A percentile compares a stretch with the other conserved stretches of the same genome.
Conservation (phyloP, 2,888 invertebrate genomes). For the Brachypterus glaber region DNA sequence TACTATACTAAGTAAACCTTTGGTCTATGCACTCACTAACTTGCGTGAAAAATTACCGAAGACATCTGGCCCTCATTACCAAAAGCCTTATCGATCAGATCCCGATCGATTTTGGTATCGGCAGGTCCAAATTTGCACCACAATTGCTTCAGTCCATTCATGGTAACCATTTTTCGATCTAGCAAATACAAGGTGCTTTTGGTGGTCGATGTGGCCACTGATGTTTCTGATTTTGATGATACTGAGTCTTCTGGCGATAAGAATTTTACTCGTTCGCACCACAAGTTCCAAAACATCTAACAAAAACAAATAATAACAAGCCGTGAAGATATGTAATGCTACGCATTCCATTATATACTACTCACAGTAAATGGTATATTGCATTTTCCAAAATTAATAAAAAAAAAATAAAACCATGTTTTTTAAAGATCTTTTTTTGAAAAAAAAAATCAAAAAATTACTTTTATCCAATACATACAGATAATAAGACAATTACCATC, state of each 20-base stretch:
- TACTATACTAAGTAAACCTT: background rate
- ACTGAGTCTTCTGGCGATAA: conserved; percentile 38
- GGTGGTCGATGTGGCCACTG: conserved; percentile 43
- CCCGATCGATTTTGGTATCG: conserved; percentile 12
- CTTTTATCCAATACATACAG: no score
- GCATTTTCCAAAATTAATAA: no score
- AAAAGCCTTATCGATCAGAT: conserved; percentile 1
- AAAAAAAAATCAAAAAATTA: no score
- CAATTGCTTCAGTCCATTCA: conserved; percentile 31
- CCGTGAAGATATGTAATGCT: no score
- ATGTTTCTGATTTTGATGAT: conserved; percentile 46
- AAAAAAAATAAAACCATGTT: no score
- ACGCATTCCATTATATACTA: no score
- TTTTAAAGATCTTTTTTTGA: no score
- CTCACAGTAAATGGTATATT: no score
- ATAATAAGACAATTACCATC: no score
- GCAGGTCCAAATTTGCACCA: conserved; percentile 38
- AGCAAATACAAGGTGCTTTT: conserved; percentile 41
- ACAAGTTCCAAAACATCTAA: conserved; percentile 51
- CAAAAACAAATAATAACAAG: no score
- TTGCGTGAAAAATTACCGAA: conserved; percentile 1
- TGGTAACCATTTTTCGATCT: conserved; percentile 29
- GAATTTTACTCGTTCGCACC: conserved; percentile 47
- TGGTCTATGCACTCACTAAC: background rate
- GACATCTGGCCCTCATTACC: background rate